Evolutionary conservation across 2,888 invertebrate genomes (phyloP).

Genomic region (Oconnorella tubifera): DNA sequence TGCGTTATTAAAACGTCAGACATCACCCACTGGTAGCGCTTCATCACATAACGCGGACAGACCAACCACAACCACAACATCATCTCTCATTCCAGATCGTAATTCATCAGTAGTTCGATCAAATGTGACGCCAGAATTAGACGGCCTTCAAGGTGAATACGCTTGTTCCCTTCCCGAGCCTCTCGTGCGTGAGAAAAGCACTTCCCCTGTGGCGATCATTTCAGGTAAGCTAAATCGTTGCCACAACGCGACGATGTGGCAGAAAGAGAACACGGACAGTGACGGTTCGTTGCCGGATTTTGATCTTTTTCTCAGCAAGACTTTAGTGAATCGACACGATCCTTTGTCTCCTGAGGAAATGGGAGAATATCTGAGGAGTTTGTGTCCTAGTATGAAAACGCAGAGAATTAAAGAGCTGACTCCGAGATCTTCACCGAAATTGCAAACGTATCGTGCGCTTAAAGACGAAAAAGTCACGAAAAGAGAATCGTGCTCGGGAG

Average conservation of each 20-base stretch:
- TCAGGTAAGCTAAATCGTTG: not conserved
- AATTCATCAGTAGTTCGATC: not conserved
- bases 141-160: not conserved
- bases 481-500: too few relatives aligned
- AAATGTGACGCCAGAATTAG: not conserved
- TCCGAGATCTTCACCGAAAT: too few relatives aligned
- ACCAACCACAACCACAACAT: not conserved
- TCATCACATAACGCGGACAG: too few relatives aligned
- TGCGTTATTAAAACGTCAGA: not conserved
- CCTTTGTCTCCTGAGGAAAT: constrained; percentile 44
- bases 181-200: not conserved
- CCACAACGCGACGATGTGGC: not conserved
- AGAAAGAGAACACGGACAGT: constrained; percentile 20
- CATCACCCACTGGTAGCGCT: not conserved
- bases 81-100: not conserved
- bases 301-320: constrained; percentile 31
- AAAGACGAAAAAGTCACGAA: too few relatives aligned
- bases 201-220: not conserved
- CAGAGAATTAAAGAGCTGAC: too few relatives aligned
- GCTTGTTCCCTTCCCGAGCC: not conserved
- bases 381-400: too few relatives aligned
- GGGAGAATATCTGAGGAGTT: constrained; percentile 39
- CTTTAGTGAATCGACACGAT: constrained; percentile 24
- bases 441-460: too few relatives aligned
- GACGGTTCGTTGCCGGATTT: constrained; percentile 28